These are phyloP conservation scores for Oscarella lobularis DNA, from an alignment of 37 sponge, comb jelly and placozoan genomes.

Conservation along the genomic window DNA sequence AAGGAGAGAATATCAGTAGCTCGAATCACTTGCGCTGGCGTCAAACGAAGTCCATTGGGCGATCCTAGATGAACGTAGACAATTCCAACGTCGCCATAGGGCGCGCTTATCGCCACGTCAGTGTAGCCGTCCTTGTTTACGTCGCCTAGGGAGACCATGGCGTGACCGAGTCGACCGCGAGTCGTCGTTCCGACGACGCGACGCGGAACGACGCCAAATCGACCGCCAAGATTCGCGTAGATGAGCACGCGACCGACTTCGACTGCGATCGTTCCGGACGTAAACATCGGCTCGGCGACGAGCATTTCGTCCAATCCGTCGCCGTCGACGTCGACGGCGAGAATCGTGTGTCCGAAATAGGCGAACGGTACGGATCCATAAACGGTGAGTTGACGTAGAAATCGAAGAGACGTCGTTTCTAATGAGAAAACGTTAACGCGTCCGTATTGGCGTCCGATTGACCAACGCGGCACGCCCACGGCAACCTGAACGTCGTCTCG, in stretches of 20 bases:
- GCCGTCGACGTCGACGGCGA: conserved; percentile 15
- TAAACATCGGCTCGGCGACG: conserved; percentile 53
- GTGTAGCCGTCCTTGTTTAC: conserved; percentile 52
- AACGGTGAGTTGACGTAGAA: background rate
- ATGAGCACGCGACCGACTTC: conserved; percentile 59
- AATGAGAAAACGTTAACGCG: background rate
- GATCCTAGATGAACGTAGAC: background rate
- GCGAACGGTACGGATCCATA: background rate
- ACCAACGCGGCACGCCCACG: background rate
- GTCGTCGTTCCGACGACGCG: background rate
- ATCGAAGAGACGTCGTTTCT: background rate
- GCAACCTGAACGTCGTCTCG: background rate
- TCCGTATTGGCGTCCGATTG: background rate
- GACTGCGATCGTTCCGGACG: conserved; percentile 3
- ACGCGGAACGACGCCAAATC: background rate
- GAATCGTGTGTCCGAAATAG: conserved; percentile 13
- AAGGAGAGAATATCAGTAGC: background rate
- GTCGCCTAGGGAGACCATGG: conserved; percentile 66
- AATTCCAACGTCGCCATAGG: conserved; percentile 24
- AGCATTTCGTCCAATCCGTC: conserved; percentile 46
- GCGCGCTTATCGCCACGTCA: conserved; percentile 82
- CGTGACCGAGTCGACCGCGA: conserved; percentile 56
- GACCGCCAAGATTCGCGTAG: conserved; percentile 39
- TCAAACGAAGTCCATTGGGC: background rate
- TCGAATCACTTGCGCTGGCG: background rate